Evolutionary conservation across 2,113 vertebrate species (phyloP).

Genomic region (Butastur rufipennis): DNA sequence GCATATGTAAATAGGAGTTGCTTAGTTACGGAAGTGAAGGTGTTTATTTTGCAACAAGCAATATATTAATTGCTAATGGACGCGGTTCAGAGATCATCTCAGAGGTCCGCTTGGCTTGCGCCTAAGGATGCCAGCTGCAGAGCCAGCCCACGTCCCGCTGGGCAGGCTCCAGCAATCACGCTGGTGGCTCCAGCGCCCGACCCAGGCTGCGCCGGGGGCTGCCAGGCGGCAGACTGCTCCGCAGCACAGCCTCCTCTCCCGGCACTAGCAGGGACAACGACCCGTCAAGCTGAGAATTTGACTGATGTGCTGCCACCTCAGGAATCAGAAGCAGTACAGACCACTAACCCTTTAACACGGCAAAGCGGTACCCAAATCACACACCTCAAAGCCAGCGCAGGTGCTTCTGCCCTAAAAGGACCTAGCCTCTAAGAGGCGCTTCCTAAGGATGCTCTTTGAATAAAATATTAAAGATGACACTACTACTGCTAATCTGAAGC

Average conservation of each 20-base stretch:
- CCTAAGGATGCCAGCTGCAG: not conserved
- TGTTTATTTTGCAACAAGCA: not conserved
- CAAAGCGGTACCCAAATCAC: not conserved
- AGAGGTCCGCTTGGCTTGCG: accelerated
- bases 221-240: too few species aligned
- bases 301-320: not conserved
- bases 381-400: not conserved
- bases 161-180: not conserved
- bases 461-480: not conserved
- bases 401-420: not conserved
- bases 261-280: not conserved
- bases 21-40: not conserved
- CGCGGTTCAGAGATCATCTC: not conserved
- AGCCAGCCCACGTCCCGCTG: accelerated
- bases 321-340: not conserved
- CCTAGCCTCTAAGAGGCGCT: not conserved
- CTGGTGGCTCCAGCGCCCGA: not conserved
- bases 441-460: not conserved
- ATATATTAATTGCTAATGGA: not conserved
- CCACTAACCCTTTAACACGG: not conserved
- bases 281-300: not conserved
- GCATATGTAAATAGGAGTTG: not conserved
- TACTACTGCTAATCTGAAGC: not conserved
- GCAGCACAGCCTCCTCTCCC: not conserved
- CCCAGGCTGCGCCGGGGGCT: not conserved